Base-by-base conservation (phyloP, 2,797 vertebrate species). In the Siniperca scherzeri region DNA sequence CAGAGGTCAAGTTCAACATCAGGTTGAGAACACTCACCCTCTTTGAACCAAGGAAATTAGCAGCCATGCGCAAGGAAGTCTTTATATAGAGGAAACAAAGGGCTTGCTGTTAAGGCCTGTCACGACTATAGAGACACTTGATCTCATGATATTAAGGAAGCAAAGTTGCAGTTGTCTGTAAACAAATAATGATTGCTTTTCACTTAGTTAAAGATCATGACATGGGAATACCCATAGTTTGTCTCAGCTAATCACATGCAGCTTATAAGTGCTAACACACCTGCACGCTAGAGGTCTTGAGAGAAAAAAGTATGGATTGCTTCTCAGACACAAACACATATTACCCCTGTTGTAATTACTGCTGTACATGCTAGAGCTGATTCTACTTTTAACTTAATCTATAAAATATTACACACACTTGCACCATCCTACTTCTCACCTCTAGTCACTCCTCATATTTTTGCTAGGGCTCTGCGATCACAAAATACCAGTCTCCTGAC, bases 21-120 rank as follows among this genome's bases (percentile, higher is more conserved):
- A 73, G 79, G 84, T 77, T 78, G 40, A 67, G 77, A 83, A 88
- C 72, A 84, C 68, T 87, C 68, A 30, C 27, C 53, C 48, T 61
- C 80, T 92, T 87, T 91, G 73, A 91, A 93, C 59, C 48, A 9
- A 77, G 83, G 38, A 91, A 93, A 93, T 88, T 80, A 73, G 86
- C 88, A 83, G 82, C 78, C 81, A 88, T 76, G 85, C 8, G 33
- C 83, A 72, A 40, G 80, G 77, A 83, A 82, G 71, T 53, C 60
- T 75, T 59, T 66, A 60, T 7, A 44, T 2, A 52, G 50, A 82
- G 46, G 56, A 88, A 70, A 94, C 92, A 93, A 91, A 90, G 81
- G 33, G 70, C 4, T n/a, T 62, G 77, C 80, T 93, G 93, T 94
- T 85, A 2, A 50, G 64, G 46, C 65, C 64, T 48, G 78, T 85